These are phyloP conservation scores for Parnassius orleans DNA, from an alignment of 2,888 invertebrate genomes.

Conservation along the genomic window DNA sequence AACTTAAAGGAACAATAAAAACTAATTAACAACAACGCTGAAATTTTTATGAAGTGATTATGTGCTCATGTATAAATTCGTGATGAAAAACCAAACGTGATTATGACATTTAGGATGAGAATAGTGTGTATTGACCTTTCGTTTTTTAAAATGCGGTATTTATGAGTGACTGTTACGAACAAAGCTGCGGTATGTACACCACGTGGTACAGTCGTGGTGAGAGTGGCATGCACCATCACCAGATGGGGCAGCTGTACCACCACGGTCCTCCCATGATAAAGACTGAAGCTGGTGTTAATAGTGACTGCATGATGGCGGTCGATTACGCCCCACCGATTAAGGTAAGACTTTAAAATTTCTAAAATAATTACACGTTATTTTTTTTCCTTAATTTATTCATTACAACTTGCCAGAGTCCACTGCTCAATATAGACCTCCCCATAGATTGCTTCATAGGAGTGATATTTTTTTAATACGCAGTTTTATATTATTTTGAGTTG, in stretches of 20 bases:
- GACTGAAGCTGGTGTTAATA: constrained; percentile 82
- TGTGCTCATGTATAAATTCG: constrained; percentile 15
- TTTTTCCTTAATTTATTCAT: too few species aligned
- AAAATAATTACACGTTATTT: too few species aligned
- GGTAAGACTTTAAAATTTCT: constrained; percentile 63
- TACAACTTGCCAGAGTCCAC: too few species aligned
- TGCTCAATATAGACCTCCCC: too few species aligned
- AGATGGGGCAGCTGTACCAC: constrained; percentile 78
- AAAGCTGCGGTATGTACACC: constrained; percentile 74
- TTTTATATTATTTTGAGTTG: too few species aligned
- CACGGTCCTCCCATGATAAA: constrained; percentile 82
- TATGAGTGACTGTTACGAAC: constrained; percentile 73
- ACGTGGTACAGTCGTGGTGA: constrained; percentile 79
- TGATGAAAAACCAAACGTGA: constrained; percentile 14
- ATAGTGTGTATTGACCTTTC: constrained; percentile 18
- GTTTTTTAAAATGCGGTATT: constrained; percentile 51
- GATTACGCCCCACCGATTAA: constrained; percentile 84
- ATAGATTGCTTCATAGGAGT: too few species aligned
- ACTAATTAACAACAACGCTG: too few species aligned
- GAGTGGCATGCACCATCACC: constrained; percentile 76
- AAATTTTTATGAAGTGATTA: constrained; percentile 6
- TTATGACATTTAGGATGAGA: constrained; percentile 5
- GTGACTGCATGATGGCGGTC: constrained; percentile 84
- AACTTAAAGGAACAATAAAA: not conserved
- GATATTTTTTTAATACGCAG: too few species aligned